Percentiles rank a stretch among this genome's conserved stretches.
Conservation (phyloP, 1,140 invertebrate species). For the Lepidotrigona ventralis region DNA sequence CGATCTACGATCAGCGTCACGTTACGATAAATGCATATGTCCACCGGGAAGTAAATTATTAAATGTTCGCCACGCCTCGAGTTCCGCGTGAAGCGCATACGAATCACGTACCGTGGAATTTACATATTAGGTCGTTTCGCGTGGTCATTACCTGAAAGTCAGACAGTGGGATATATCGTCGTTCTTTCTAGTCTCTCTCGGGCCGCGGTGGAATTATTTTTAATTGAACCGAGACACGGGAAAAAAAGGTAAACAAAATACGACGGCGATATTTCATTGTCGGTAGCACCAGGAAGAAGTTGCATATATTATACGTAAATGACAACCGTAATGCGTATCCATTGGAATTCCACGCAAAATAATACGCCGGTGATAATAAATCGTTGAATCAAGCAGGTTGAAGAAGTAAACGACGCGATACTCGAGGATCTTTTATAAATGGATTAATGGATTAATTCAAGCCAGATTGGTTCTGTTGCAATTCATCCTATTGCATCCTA, state of each 20-base stretch:
- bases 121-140: conserved; percentile 25
- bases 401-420: neutral
- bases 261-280: conserved; percentile 53
- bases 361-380: conserved; percentile 39
- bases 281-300: conserved; percentile 22
- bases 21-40: conserved; percentile 4
- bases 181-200: neutral
- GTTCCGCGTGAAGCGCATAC: conserved; percentile 12
- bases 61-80: conserved; percentile 19
- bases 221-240: conserved; percentile 9
- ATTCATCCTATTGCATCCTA: neutral
- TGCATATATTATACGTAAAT: neutral
- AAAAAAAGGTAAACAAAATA: conserved; percentile 39
- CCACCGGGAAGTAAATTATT: conserved; percentile 43
- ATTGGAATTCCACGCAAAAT: conserved; percentile 25
- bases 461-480: no score
- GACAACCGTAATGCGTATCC: conserved; percentile 26
- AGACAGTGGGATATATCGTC: conserved; percentile 23
- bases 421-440: neutral
- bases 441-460: conserved; percentile 25
- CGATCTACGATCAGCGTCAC: neutral
- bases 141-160: conserved; percentile 42
- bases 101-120: conserved; percentile 26
- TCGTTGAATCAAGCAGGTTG: conserved; percentile 29
- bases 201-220: conserved; percentile 35